phyloP scores from a whole-genome alignment of 2,113 vertebrate genomes.

The Apaloderma vittatum region DNA sequence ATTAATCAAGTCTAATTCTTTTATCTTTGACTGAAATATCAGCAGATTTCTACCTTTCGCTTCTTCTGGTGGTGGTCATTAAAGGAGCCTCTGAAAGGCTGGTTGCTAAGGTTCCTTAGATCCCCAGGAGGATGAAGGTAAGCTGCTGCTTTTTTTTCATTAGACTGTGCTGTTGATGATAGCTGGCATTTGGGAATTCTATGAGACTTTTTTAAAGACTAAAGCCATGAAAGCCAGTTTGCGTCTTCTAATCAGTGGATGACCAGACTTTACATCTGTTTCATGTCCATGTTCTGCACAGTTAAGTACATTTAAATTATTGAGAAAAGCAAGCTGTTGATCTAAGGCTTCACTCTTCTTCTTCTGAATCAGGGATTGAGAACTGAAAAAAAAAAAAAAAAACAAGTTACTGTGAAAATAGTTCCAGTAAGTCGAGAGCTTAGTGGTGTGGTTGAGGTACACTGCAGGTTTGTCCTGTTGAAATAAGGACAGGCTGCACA shows the following conservation, averaged over 20 bases:
- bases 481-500: neutral
- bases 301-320: neutral
- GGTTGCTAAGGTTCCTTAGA: neutral
- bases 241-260: neutral
- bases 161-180: neutral
- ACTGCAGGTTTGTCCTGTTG: neutral
- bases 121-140: neutral
- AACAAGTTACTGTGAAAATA: neutral
- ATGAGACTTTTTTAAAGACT: neutral
- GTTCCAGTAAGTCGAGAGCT: neutral
- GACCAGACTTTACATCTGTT: neutral
- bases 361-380: neutral
- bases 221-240: neutral
- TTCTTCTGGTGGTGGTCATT: neutral
- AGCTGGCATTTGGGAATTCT: neutral
- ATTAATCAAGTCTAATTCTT: neutral
- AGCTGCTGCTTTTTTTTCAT: neutral
- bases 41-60: neutral
- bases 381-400: neutral
- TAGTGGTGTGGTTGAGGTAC: neutral
- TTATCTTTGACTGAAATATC: neutral
- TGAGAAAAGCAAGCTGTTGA: neutral
- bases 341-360: neutral
- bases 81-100: neutral
- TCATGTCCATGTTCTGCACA: neutral